Evolutionary conservation across 2,888 invertebrate genomes (phyloP).

Genomic region (Parascotia fuliginaria): DNA sequence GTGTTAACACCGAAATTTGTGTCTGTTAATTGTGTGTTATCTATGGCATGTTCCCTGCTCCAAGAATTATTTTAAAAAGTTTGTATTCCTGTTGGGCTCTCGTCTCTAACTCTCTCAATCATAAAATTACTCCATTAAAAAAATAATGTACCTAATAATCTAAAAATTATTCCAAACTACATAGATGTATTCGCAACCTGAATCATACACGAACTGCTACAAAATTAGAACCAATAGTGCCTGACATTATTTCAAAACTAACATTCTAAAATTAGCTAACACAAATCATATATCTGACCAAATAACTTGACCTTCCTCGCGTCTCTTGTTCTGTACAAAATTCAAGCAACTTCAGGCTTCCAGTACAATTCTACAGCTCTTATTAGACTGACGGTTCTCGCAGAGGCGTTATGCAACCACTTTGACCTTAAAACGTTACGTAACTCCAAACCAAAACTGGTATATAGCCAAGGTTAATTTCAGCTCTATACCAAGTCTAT

Average conservation of each 20-base stretch:
- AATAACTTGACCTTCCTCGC: slow-evolving; percentile 39
- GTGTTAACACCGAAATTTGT: too few species aligned
- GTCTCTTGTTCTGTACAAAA: slow-evolving; percentile 26
- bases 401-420: slow-evolving; percentile 70
- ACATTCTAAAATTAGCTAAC: slow-evolving; percentile 73
- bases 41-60: too few species aligned
- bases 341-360: slow-evolving; percentile 28
- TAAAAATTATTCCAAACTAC: too few species aligned
- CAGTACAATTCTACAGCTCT: slow-evolving; percentile 53
- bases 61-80: too few species aligned
- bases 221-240: slow-evolving; percentile 44
- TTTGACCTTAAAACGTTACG: slow-evolving; percentile 80
- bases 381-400: slow-evolving; percentile 55
- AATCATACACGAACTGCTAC: slow-evolving; percentile 1
- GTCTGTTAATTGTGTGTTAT: too few species aligned
- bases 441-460: slow-evolving; percentile 69
- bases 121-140: too few species aligned
- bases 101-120: too few species aligned
- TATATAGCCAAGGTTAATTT: slow-evolving; percentile 28
- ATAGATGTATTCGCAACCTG: neutral
- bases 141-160: too few species aligned
- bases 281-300: slow-evolving; percentile 54
- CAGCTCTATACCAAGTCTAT: neutral
- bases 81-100: too few species aligned
- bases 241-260: slow-evolving; percentile 62